Percentiles rank a stretch among this genome's conserved stretches.
Conservation (phyloP, 2,113 vertebrate genomes). For the Genyomyrus donnyi region DNA sequence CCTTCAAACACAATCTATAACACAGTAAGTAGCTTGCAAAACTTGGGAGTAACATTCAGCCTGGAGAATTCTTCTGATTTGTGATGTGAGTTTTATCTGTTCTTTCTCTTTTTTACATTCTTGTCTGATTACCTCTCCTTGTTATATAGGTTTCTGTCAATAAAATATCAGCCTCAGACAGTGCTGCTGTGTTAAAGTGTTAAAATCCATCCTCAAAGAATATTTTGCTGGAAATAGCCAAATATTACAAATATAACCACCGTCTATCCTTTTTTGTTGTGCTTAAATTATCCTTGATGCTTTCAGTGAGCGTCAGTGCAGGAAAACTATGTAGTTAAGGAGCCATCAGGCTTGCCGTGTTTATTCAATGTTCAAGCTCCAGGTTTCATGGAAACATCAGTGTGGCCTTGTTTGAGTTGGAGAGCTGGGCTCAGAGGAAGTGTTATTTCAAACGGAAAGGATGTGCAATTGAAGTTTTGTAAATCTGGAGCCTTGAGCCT, state of each 20-base stretch:
- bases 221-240: slow-evolving; percentile 25
- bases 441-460: slow-evolving; percentile 36
- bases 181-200: slow-evolving; percentile 18
- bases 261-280: slow-evolving; percentile 44
- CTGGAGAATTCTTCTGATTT: background rate
- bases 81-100: background rate
- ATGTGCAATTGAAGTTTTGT: slow-evolving; percentile 1
- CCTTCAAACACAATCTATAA: background rate
- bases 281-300: slow-evolving; percentile 36
- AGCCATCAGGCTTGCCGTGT: slow-evolving; percentile 43
- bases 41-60: background rate
- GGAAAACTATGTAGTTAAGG: slow-evolving; percentile 41
- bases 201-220: background rate
- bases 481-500: background rate
- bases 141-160: background rate
- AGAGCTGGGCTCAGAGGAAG: slow-evolving; percentile 28
- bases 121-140: background rate
- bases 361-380: slow-evolving; percentile 24
- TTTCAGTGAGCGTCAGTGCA: slow-evolving; percentile 35
- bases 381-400: slow-evolving; percentile 35
- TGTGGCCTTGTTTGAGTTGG: slow-evolving; percentile 44
- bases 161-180: background rate
- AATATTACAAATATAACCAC: slow-evolving; percentile 38
- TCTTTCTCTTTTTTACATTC: background rate
- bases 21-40: background rate